Percentiles rank a stretch among this genome's conserved stretches.
Conservation (phyloP, 2,797 vertebrate species). For the Molossus molossus region DNA sequence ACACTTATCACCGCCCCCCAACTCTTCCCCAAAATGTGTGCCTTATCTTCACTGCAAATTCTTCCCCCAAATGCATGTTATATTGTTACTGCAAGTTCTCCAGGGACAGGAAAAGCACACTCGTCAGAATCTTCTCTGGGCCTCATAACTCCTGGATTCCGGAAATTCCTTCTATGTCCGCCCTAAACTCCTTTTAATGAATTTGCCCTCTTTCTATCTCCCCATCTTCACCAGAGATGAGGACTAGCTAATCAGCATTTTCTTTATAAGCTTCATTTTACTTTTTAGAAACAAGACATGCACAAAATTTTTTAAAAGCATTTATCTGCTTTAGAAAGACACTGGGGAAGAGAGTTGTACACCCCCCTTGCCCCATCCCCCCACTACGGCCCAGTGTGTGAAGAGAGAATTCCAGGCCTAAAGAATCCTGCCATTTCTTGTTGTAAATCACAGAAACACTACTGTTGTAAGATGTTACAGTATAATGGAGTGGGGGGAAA, state of each 20-base stretch:
- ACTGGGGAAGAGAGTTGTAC: not conserved
- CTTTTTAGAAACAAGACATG: conserved; percentile 55
- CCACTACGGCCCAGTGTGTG: not conserved
- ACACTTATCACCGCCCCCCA: not conserved
- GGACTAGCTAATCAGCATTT: not conserved
- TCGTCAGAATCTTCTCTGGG: not conserved
- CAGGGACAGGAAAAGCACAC: not conserved
- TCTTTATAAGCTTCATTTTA: not conserved
- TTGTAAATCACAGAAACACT: conserved; percentile 19
- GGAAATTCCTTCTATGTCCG: not conserved
- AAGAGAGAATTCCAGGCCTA: not conserved
- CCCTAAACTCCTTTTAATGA: not conserved
- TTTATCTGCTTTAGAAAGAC: conserved; percentile 25
- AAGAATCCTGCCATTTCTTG: conserved; percentile 54
- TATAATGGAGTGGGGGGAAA: not conserved
- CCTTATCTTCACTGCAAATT: not conserved
- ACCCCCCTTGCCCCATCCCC: too few relatives aligned
- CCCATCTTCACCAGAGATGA: not conserved
- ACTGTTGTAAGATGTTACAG: conserved; percentile 52
- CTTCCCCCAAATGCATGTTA: not conserved
- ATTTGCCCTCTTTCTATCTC: not conserved
- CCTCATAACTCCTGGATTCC: not conserved
- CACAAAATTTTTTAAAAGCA: not conserved
- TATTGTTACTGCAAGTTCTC: not conserved
- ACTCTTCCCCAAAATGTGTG: not conserved